Base-by-base conservation (phyloP, 30 jellyfish, hydroid and myxozoan species). In the Aurelia aurita complex sp. Pacific region DNA sequence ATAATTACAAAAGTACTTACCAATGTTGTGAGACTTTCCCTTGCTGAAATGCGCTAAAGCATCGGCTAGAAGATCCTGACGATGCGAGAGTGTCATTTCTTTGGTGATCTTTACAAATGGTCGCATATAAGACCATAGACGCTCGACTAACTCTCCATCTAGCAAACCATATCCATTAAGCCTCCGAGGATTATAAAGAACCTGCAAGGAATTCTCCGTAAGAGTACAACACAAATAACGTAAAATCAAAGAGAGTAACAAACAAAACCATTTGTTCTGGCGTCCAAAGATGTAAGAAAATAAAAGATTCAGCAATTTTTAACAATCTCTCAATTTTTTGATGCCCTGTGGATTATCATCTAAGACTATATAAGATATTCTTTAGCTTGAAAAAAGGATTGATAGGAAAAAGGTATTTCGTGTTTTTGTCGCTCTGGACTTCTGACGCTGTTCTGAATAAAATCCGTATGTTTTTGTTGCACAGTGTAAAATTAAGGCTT, bases 121-220 rank as follows among this genome's bases (percentile, higher is more conserved):
- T 59, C 81, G 81, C 54, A 75, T 36, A 75, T 75, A 75, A n/a
- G 85, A 75, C 85, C 85, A 75, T 6, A 75, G 77, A 19, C 85
- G 79, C 73, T 78, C 88, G 66, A 78, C 65, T 61, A 64, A 50
- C 69, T 78, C 88, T 18, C 88, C 88, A 64, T 78, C 88, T 64
- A 78, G 54, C 65, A 78, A 50, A 35, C 88, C 88, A 78, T 59
- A 19, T 17, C 51, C 66, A 42, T 78, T 62, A 29, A 78, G 43
- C 29, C 43, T 53, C 42, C 88, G 81, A n/a, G 72, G 80, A 69
- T 69, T 70, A 57, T 70, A 70, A 29, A 29, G 40, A 70, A 70
- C 46, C 81, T 70, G 64, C 66, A 70, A 70, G 46, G 46, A 29
- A 70, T 10, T 70, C 38, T 29, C 67, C 36, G 33, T 7, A 32